Base-by-base conservation (phyloP, 2,797 vertebrate genomes). In the Pelodytes ibericus region DNA sequence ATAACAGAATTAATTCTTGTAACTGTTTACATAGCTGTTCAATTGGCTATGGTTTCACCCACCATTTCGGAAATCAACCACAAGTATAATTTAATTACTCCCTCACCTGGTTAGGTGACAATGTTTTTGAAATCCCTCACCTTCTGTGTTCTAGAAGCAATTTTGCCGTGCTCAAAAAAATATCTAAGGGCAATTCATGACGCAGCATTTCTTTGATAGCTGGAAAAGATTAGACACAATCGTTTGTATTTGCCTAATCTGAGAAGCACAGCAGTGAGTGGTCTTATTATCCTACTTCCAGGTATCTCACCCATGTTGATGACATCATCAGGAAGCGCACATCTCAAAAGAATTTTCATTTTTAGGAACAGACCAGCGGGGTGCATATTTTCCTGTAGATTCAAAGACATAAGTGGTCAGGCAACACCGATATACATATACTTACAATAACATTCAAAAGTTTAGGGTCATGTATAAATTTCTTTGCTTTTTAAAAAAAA, bases 301-400 rank as follows among this genome's bases (percentile, higher is more conserved):
- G 15, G 10, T 18, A 24, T 20, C 49, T 67, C 86, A 98, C 97
- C 95, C 89, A 87, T 88, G 82, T 74, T 88, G 80, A 98, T 77
- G 31, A 86, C 85, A 85, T 92, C 87, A 81, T 97, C 93, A 69
- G 88, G 74, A 63, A 85, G 85, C 68, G 80, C 75, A 30, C 87
- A 87, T 86, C 81, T 92, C 86, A 96, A 84, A 81, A 99, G 91
- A 81, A 99, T 95, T 89, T 88, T 90, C 77, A 95, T 87, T 89
- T 95, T 95, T 83, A 99, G 83, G 87, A 91, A 94, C 84, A 95
- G 72, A 2, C 97, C 97, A 80, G 87, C 87, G 71, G 89, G 86
- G 62, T 91, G 91, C 61, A 90, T 80, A 79, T 85, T 81, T 83
- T 95, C 94, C 96, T 99, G 84, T 63, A 84, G 75, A 86, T 31